Evolutionary conservation across 2,888 invertebrate genomes (phyloP), one percentile per base, ranked within the genome.

Genomic region (Callyntrura guangdongensis): DNA sequence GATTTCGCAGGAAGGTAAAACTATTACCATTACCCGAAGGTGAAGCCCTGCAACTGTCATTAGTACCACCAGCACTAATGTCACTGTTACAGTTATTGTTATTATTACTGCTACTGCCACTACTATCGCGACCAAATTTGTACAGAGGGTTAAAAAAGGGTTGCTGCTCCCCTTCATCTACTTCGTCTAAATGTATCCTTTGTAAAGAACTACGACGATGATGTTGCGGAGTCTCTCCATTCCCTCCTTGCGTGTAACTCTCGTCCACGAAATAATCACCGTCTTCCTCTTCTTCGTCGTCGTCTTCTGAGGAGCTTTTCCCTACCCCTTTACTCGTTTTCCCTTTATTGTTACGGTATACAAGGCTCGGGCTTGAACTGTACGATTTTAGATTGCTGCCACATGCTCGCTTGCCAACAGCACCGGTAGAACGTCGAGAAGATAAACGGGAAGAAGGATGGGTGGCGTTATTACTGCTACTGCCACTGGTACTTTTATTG

Each of bases 321-420:
- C 86, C 90, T 79, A 84, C 79, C 45, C 89, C 56, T 56, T 69
- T 88, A 3, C 11, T 74, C 27, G 67, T 74, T 81, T 86, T 90
- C 64, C 36, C 85, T 53, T 86, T 90, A 20, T 89, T 86, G 79
- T 79, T 90, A 79, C 67, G 83, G 89, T 81, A 86, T 82, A 87
- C 86, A 53, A 92, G 88, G 61, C 91, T 92, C n/a, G 92, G 92
- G 83, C 91, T 92, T 90, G 92, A 92, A 90, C 91, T 83, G 88
- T 92, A 92, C 49, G 92, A 91, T 91, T 92, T 92, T 49, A 92
- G 88, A 86, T 64, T 85, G 69, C 92, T 77, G 67, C 89, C 84
- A 87, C 72, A 72, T 67, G 86, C 74, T 86, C 90, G 69, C 9
- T 86, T 86, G 47, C 90, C 49, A 69, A 9, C 69, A 25, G 47